A percentile compares a stretch with the other conserved stretches of the same genome.
Conservation (phyloP, 2,888 invertebrate species). For the Callinectes sapidus region DNA sequence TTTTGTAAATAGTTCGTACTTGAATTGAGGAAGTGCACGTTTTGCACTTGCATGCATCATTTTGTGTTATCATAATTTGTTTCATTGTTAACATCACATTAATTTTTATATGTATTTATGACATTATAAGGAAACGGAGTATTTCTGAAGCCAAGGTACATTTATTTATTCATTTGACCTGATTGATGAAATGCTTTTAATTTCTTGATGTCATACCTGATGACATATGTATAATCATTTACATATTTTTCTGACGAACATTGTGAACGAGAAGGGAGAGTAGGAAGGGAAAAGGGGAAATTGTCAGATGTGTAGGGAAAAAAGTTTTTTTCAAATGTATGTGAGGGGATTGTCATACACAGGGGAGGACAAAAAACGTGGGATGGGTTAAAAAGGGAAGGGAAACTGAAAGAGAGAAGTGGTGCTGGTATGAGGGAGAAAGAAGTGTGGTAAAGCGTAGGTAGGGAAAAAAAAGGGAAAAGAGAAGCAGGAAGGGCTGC, state of each 20-base stretch:
- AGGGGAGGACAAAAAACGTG: not conserved
- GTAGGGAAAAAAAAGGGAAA: not conserved
- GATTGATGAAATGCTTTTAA: not conserved
- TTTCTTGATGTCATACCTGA: not conserved
- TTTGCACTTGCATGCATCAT: not conserved
- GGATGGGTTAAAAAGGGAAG: not conserved
- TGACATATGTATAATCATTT: not conserved
- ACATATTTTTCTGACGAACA: not conserved
- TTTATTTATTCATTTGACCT: not conserved
- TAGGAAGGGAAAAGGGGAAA: constrained; percentile 10
- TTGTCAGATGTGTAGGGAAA: not conserved
- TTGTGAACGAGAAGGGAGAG: constrained; percentile 5
- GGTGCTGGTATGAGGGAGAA: not conserved
- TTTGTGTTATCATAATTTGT: not conserved
- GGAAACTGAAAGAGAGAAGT: not conserved
- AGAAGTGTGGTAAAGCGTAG: not conserved
- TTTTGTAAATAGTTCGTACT: not conserved
- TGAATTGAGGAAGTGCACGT: not conserved
- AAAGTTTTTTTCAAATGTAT: not conserved
- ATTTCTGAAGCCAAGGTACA: not conserved
- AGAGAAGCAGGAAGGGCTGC: not conserved
- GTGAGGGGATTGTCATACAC: not conserved
- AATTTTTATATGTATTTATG: not conserved
- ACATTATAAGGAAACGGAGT: not conserved
- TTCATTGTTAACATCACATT: not conserved